Evolutionary conservation across 2,888 invertebrate genomes (phyloP).

Genomic region (Nephrotoma appendiculata): DNA sequence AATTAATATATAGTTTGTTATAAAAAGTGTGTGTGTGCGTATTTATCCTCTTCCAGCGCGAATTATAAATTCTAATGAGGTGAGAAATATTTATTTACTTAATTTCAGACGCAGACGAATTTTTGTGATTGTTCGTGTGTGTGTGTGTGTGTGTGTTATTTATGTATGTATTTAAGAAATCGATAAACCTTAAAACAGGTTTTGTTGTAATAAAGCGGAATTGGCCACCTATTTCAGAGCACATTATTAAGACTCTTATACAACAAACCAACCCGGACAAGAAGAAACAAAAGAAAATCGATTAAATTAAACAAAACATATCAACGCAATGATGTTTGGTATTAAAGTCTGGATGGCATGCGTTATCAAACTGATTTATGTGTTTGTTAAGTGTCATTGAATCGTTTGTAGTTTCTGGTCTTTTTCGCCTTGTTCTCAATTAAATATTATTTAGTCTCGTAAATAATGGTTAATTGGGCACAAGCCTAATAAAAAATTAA

Average conservation of each 20-base stretch:
- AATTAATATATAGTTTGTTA: background rate
- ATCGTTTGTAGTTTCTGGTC: background rate
- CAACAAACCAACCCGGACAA: background rate
- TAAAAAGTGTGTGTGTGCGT: background rate
- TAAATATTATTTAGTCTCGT: too few species aligned
- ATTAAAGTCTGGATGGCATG: background rate
- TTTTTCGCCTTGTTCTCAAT: too few species aligned
- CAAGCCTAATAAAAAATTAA: too few species aligned
- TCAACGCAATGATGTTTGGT: background rate
- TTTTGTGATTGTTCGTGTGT: background rate
- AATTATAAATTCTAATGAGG: background rate
- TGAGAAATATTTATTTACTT: background rate
- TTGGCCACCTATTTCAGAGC: background rate
- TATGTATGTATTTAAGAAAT: background rate
- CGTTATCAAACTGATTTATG: background rate
- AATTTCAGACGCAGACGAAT: background rate
- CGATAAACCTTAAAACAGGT: background rate
- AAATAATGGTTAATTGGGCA: too few species aligned
- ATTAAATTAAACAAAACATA: background rate
- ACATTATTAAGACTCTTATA: background rate
- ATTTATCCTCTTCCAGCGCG: background rate
- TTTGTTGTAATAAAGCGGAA: background rate
- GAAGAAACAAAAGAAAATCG: background rate
- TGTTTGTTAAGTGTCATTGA: background rate
- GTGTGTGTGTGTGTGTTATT: background rate